Conservation (phyloP, 2,888 invertebrate species). For the Agrochola litura region DNA sequence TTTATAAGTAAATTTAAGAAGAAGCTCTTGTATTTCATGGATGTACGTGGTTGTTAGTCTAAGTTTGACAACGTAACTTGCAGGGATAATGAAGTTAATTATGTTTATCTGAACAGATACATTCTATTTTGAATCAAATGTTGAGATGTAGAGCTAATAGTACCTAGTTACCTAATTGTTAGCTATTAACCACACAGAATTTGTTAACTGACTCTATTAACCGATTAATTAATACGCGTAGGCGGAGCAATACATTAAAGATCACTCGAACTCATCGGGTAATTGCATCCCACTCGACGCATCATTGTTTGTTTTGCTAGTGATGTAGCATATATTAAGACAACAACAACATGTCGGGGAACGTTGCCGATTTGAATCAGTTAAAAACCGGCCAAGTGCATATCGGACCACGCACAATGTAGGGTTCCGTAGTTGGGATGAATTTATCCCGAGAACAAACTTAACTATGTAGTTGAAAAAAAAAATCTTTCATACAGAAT, state of each 20-base stretch:
- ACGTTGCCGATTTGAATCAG: background rate
- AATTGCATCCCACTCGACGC: slow-evolving; percentile 4
- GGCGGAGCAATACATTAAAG: slow-evolving; percentile 6
- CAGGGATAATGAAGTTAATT: background rate
- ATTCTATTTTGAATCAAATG: background rate
- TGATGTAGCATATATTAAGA: background rate
- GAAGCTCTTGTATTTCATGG: background rate
- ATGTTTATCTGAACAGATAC: background rate
- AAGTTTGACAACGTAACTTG: background rate
- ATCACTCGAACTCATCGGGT: slow-evolving; percentile 2
- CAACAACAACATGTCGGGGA: background rate
- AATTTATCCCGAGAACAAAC: too few relatives aligned
- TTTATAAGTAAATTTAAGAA: background rate
- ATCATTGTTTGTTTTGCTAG: slow-evolving; percentile 4
- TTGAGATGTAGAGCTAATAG: slow-evolving; percentile 1
- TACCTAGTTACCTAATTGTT: background rate
- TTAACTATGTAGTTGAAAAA: too few relatives aligned
- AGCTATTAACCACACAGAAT: slow-evolving; percentile 8
- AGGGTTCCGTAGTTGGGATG: too few relatives aligned
- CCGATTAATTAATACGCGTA: slow-evolving; percentile 13
- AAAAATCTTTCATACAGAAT: too few relatives aligned
- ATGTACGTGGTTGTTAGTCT: background rate
- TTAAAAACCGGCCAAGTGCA: too few relatives aligned
- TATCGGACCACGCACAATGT: too few relatives aligned
- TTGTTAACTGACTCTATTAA: slow-evolving; percentile 20